Evolutionary conservation across 2,888 invertebrate species (phyloP).

Genomic region (Agapostemon virescens): DNA sequence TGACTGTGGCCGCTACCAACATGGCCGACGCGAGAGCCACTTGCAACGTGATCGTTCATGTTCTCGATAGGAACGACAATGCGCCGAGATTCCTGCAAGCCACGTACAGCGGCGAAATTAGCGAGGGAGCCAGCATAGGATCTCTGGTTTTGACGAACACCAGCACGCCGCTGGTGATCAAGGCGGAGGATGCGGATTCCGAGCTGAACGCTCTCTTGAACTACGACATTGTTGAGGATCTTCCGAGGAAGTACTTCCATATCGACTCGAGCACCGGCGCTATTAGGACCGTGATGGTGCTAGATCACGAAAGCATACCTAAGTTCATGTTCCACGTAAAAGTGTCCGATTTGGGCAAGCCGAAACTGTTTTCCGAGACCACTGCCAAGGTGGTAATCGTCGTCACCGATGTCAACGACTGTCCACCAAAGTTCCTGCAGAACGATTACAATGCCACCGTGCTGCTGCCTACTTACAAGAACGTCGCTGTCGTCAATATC

Average conservation of each 20-base stretch:
- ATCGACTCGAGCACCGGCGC: conserved; percentile 95
- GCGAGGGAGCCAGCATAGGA: conserved; percentile 88
- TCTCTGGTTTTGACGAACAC: conserved; percentile 87
- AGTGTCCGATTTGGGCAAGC: conserved; percentile 91
- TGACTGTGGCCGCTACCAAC: conserved; percentile 91
- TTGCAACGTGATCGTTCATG: conserved; percentile 90
- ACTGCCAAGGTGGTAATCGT: conserved; percentile 90
- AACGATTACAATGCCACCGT: conserved; percentile 88
- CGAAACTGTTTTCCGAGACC: conserved; percentile 89
- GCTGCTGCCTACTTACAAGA: conserved; percentile 90
- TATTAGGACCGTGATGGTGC: conserved; percentile 87
- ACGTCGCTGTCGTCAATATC: conserved; percentile 87
- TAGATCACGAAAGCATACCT: conserved; percentile 90
- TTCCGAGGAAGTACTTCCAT: conserved; percentile 89
- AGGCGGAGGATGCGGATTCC: conserved; percentile 92
- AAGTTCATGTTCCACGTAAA: conserved; percentile 91
- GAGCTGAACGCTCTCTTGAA: conserved; percentile 91
- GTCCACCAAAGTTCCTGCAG: conserved; percentile 90
- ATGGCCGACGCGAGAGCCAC: conserved; percentile 88
- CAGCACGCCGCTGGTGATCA: conserved; percentile 90
- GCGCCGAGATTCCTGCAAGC: conserved; percentile 87
- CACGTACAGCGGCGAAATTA: conserved; percentile 81
- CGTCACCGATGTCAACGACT: conserved; percentile 93
- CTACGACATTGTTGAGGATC: conserved; percentile 91
- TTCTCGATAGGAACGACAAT: conserved; percentile 94